Evolutionary conservation across 2,797 vertebrate genomes (phyloP).

Genomic region (Gallinago solitaria): DNA sequence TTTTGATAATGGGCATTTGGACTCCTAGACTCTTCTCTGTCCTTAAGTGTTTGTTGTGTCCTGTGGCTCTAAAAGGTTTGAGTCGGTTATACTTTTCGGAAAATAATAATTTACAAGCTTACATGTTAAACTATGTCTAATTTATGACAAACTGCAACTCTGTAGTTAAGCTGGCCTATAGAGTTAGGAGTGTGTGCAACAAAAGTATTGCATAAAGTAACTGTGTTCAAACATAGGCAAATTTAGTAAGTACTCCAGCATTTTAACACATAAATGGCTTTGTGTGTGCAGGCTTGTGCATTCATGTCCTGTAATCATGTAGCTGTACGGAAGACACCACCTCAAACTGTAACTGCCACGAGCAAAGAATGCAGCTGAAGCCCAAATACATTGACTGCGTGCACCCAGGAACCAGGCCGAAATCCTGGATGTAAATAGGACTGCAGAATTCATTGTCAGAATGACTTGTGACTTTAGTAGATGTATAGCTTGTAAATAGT

Average conservation of each 20-base stretch:
- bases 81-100: neutral
- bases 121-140: neutral
- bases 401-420: neutral
- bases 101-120: neutral
- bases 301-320: neutral
- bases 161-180: neutral
- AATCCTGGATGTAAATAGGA: neutral
- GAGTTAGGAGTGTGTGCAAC: neutral
- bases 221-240: neutral
- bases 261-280: neutral
- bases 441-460: neutral
- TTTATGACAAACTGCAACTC: neutral
- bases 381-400: neutral
- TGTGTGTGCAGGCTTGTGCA: neutral
- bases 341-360: neutral
- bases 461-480: neutral
- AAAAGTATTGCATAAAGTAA: neutral
- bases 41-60: neutral
- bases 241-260: neutral
- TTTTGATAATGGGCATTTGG: conserved; percentile 19
- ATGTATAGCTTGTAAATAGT: neutral
- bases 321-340: neutral
- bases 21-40: neutral
- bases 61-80: neutral
- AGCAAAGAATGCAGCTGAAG: neutral